Base-by-base conservation (phyloP, 2,797 vertebrate genomes). In the Siniperca scherzeri region DNA sequence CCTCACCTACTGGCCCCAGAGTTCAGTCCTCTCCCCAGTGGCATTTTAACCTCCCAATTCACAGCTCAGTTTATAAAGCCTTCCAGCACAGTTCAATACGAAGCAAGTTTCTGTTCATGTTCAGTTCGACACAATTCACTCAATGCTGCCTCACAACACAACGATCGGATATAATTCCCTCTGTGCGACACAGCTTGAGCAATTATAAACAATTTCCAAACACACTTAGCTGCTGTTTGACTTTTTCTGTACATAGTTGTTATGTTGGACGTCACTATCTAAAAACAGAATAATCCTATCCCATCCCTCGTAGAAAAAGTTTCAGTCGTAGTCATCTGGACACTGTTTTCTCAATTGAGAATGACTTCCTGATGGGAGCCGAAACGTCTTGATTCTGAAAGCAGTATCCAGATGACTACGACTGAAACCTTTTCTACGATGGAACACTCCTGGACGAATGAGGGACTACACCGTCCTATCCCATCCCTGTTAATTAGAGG, bases 51-150 rank as follows among this genome's bases (percentile, higher is more conserved):
- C 61, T 70, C 30, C 55, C 50, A 66, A 73, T 81, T 75, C 79
- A 82, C 73, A 57, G 57, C 48, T 71, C 25, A 70, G 65, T 75
- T 88, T 82, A 71, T 72, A 61, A 85, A 90, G 79, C 55, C 75
- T 76, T 79, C 36, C 44, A 73, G 67, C 78, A 56, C 81, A 68
- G 72, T 82, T 88, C 74, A 69, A n/a, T 64, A 56, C 27, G 22
- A 73, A 33, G 30, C 25, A 21, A 33, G 60, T 69, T 77, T 66
- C 61, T 74, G 78, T 62, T 71, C 48, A 59, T 50, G 53, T 81
- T 72, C 59, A 62, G 14, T 78, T 81, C 33, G 50, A 46, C 67
- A 65, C 50, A 73, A 38, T 84, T 86, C 71, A 70, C 38, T 42
- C 72, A 61, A 77, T 57, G 69, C 70, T 68, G 48, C 60, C 42